Evolutionary conservation across 2,113 vertebrate genomes (phyloP).

Genomic region (Vidua chalybeata): DNA sequence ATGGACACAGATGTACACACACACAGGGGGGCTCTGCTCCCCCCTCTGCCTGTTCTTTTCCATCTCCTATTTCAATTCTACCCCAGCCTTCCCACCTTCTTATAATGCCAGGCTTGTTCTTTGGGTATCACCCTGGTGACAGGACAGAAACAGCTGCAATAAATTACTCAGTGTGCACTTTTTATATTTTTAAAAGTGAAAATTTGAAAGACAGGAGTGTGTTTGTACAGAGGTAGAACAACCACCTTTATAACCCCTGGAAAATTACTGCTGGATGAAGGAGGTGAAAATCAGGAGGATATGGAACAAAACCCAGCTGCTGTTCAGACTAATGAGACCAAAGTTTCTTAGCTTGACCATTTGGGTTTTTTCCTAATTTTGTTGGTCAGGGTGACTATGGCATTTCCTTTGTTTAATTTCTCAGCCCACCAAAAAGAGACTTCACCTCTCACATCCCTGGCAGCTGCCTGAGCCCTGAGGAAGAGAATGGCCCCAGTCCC

Average conservation of each 20-base stretch:
- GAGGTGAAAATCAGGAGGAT: neutral
- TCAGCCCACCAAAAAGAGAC: neutral
- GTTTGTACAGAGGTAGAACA: conserved; percentile 8
- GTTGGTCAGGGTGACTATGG: neutral
- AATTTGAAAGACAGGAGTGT: conserved; percentile 34
- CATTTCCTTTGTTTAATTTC: neutral
- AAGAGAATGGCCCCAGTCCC: accelerated
- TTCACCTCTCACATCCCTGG: neutral
- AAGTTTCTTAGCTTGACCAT: neutral
- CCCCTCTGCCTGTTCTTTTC: neutral
- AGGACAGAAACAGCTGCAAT: conserved; percentile 31
- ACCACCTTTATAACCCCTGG: neutral
- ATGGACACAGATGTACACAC: neutral
- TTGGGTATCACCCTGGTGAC: conserved; percentile 26
- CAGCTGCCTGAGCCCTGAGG: neutral
- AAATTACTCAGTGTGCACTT: neutral
- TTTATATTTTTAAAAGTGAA: conserved; percentile 3
- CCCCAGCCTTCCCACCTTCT: neutral
- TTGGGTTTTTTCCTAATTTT: neutral
- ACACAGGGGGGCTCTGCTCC: neutral
- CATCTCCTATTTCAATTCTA: conserved; percentile 3
- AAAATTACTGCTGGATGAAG: neutral
- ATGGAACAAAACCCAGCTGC: neutral
- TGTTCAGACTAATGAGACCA: neutral
- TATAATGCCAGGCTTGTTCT: neutral